These are phyloP conservation scores for Eilema depressum DNA, from an alignment of 2,888 invertebrate species.

Conservation along the genomic window DNA sequence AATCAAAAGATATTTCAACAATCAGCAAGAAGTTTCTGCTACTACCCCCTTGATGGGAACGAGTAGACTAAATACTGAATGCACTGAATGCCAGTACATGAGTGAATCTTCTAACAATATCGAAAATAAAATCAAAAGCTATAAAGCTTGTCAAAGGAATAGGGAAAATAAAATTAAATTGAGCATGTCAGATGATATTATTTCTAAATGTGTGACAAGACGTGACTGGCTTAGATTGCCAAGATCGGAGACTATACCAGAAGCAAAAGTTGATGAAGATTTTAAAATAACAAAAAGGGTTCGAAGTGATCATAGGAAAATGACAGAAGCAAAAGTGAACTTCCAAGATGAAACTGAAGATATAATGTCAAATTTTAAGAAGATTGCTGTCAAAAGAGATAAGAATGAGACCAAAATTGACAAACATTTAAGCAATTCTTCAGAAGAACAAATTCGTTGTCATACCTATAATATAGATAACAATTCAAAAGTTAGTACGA, in stretches of 20 bases:
- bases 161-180: constrained; percentile 59
- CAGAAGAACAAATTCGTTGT: constrained; percentile 70
- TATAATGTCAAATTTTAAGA: not conserved
- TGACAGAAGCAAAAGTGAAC: constrained; percentile 19
- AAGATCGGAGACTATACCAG: constrained; percentile 59
- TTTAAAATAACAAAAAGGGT: constrained; percentile 27
- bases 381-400: not conserved
- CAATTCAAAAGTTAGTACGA: constrained; percentile 18
- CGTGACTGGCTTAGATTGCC: constrained; percentile 71
- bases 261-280: constrained; percentile 60
- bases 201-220: constrained; percentile 76
- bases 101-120: constrained; percentile 69
- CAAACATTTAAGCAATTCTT: constrained; percentile 34
- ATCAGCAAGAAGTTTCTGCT: constrained; percentile 72
- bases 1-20: constrained; percentile 67
- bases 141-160: constrained; percentile 76
- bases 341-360: constrained; percentile 2
- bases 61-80: constrained; percentile 74
- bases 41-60: constrained; percentile 77
- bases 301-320: not conserved
- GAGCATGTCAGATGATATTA: constrained; percentile 79
- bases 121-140: constrained; percentile 73
- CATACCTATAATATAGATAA: constrained; percentile 61
- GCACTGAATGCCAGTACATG: constrained; percentile 67
- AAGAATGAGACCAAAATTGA: not conserved